A percentile compares a stretch with the other conserved stretches of the same genome.
phyloP scores from a whole-genome alignment of 2,113 vertebrate species.

The Tachysurus fulvidraco region DNA sequence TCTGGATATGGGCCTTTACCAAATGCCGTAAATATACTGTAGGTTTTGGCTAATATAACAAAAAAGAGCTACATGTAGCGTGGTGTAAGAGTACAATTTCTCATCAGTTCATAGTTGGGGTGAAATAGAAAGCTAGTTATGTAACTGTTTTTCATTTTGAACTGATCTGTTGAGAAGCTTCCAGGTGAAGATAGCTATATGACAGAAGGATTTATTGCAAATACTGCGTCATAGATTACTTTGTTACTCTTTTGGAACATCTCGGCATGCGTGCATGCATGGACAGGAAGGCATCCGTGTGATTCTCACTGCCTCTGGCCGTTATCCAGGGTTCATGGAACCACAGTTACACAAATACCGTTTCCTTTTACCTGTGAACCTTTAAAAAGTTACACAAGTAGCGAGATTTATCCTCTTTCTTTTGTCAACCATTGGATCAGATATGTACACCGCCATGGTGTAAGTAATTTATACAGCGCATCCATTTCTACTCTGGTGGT shows the following conservation, averaged over 20 bases:
- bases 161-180: neutral
- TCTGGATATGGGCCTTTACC: too few species aligned
- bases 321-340: neutral
- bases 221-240: neutral
- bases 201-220: neutral
- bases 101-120: neutral
- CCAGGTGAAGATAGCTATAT: neutral
- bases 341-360: neutral
- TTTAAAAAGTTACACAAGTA: neutral
- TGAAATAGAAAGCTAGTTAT: neutral
- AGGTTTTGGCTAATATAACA: neutral
- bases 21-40: too few species aligned
- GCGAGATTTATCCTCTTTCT: neutral
- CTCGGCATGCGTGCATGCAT: neutral
- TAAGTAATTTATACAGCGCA: constrained; percentile 10
- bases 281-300: neutral
- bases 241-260: neutral
- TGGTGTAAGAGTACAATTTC: neutral
- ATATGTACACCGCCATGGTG: neutral
- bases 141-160: neutral
- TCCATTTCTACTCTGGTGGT: constrained; percentile 18
- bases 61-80: neutral
- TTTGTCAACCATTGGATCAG: constrained; percentile 28
- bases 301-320: neutral
- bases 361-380: constrained; percentile 6